Conservation (phyloP, 2,888 invertebrate genomes). For the Onchidella celtica region DNA sequence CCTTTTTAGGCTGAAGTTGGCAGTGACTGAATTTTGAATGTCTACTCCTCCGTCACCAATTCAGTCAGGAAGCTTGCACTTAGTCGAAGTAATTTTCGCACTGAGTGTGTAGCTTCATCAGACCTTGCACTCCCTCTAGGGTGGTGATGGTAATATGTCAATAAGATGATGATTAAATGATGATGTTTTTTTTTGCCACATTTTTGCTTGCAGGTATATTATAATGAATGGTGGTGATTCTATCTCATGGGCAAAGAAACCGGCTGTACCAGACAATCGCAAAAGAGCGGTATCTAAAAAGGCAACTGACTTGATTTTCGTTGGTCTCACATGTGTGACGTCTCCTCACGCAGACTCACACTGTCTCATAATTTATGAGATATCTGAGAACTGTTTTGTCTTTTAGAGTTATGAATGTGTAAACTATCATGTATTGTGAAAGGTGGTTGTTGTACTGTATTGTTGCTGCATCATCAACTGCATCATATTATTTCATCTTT, state of each 20-base stretch:
- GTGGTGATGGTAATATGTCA: constrained; percentile 32
- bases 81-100: background rate
- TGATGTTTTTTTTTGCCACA: constrained; percentile 28
- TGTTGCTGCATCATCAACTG: constrained; percentile 9
- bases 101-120: constrained; percentile 12
- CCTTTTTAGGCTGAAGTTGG: constrained; percentile 22
- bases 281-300: constrained; percentile 45
- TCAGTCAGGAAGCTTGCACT: constrained; percentile 29
- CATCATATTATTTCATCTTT: no score
- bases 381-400: background rate
- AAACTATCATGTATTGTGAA: no score
- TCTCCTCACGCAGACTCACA: constrained; percentile 42
- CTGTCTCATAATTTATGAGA: constrained; percentile 17
- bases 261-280: constrained; percentile 35
- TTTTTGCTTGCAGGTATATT: constrained; percentile 47
- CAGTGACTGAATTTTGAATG: constrained; percentile 1
- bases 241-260: constrained; percentile 44
- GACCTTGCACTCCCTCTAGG: constrained; percentile 43
- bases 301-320: constrained; percentile 41
- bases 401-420: background rate
- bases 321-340: background rate
- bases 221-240: constrained; percentile 48
- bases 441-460: constrained; percentile 28
- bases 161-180: constrained; percentile 18
- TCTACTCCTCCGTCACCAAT: constrained; percentile 18